Percentiles rank a stretch among this genome's conserved stretches.
These are phyloP conservation scores for Vollenhovia emeryi DNA, from an alignment of 1,140 invertebrate species.

Conservation along the genomic window DNA sequence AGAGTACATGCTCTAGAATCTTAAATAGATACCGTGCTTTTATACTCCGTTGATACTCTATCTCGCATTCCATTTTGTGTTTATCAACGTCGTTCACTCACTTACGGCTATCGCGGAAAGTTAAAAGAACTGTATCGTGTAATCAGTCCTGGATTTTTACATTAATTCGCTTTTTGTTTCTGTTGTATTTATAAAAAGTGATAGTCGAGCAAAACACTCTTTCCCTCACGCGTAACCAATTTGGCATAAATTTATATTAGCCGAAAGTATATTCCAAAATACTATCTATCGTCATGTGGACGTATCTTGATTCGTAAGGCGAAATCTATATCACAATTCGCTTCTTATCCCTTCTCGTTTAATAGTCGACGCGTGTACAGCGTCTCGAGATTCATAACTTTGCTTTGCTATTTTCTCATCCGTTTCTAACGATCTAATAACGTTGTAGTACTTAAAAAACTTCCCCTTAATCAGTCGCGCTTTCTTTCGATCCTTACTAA, in stretches of 20 bases:
- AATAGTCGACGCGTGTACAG: constrained; percentile 19
- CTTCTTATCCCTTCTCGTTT: constrained; percentile 64
- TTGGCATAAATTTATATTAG: background rate
- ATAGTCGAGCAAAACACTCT: background rate
- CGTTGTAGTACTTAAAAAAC: constrained; percentile 74
- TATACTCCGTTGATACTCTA: background rate
- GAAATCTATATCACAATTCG: constrained; percentile 78
- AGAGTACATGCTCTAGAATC: background rate
- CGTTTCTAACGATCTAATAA: constrained; percentile 48
- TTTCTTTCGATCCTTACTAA: constrained; percentile 71
- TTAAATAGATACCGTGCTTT: background rate
- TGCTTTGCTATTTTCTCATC: constrained; percentile 45
- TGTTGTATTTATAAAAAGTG: constrained; percentile 11
- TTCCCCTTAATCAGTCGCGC: constrained; percentile 73
- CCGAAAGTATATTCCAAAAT: background rate
- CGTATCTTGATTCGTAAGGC: constrained; percentile 45
- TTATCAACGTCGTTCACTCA: background rate
- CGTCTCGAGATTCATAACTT: background rate
- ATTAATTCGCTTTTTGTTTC: background rate
- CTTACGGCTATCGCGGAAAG: background rate
- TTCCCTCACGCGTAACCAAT: background rate
- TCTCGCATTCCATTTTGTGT: background rate
- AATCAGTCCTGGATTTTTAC: background rate
- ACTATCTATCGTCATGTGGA: constrained; percentile 12
- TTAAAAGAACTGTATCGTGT: background rate